Evolutionary conservation across 2,113 vertebrate species (phyloP), one percentile per base, ranked within the genome.

Genomic region (Dromas ardeola): DNA sequence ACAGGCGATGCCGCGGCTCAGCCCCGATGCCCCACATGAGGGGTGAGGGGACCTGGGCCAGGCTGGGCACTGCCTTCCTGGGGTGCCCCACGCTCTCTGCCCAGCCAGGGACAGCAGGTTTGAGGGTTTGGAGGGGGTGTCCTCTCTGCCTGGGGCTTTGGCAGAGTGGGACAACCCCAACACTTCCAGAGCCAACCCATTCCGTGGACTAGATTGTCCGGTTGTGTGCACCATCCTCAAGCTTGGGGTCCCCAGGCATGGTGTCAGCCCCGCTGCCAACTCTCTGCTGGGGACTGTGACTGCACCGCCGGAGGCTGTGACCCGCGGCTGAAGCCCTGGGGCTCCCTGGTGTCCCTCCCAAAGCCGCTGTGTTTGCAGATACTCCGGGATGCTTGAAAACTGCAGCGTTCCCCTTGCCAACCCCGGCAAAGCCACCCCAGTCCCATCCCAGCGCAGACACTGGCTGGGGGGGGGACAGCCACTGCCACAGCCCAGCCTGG

Each of bases 191-290:
- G 45, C 66, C 2, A 0, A 78, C 62, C 22, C 5, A 1, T 30
- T 66, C 71, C 0, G 1, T 30, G 52, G 56, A 14, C 5, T 17
- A 30, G 29, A 10, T 15, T 4, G 1, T 42, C 42, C 6, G 1
- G 4, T 23, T 23, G 47, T 5, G n/a, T 13, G 21, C 53, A 9
- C 45, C 3, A 0, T 20, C 62, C 53, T 58, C 5, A 1, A 25
- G 58, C 59, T 42, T 2, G 7, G 43, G 69, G 52, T 42, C 76
- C 67, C 62, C 38, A 30, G 58, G 12, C 15, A 25, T 9, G 0
- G 30, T 5, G 62, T 29, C 53, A 77, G 72, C 30, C 43, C 36
- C 1, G 4, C 47, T 6, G 3, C 56, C 5, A 1, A 15, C 67
- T 62, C 58, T 8, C 27, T 5, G 5, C 8, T 3, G 9, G 58